Conservation (phyloP, 2,888 invertebrate species). For the Athalia circularis region DNA sequence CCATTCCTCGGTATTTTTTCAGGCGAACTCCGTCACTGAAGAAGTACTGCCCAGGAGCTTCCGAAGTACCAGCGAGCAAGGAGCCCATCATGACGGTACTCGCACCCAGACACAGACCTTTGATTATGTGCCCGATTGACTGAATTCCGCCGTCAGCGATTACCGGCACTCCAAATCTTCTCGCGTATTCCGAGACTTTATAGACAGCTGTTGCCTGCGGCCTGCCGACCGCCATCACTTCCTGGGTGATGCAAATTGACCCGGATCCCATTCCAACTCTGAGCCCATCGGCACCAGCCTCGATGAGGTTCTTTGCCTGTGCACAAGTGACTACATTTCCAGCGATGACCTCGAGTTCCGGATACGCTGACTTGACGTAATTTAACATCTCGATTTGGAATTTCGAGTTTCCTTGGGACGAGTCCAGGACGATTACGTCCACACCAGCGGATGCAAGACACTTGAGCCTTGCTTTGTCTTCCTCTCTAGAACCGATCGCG, state of each 20-base stretch:
- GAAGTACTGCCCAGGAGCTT: constrained; percentile 99
- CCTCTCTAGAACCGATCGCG: constrained; percentile 93
- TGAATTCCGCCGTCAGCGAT: constrained; percentile 99
- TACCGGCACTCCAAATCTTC: constrained; percentile 92
- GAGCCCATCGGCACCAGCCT: constrained; percentile 97
- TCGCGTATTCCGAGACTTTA: constrained; percentile 94
- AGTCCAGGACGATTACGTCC: constrained; percentile 97
- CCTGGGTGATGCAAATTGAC: constrained; percentile 99
- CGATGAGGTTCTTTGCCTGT: constrained; percentile 97
- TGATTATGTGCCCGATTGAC: constrained; percentile 97
- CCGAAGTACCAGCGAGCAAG: constrained; percentile 96
- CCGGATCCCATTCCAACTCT: constrained; percentile 99
- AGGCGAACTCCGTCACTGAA: constrained; percentile 98
- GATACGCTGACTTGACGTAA: constrained; percentile 91
- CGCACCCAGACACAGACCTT: constrained; percentile 95
- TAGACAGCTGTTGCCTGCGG: constrained; percentile 99
- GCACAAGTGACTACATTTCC: constrained; percentile 98
- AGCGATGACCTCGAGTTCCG: constrained; percentile 93
- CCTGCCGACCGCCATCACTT: constrained; percentile 99
- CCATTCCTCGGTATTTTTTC: constrained; percentile 99
- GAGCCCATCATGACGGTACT: constrained; percentile 99
- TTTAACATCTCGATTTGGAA: constrained; percentile 98
- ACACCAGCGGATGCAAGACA: constrained; percentile 92
- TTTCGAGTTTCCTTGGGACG: constrained; percentile 97
- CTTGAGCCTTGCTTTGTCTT: constrained; percentile 88